Evolutionary conservation across 2,888 invertebrate genomes (phyloP).

Genomic region (Glyphotaelius pellucidus): DNA sequence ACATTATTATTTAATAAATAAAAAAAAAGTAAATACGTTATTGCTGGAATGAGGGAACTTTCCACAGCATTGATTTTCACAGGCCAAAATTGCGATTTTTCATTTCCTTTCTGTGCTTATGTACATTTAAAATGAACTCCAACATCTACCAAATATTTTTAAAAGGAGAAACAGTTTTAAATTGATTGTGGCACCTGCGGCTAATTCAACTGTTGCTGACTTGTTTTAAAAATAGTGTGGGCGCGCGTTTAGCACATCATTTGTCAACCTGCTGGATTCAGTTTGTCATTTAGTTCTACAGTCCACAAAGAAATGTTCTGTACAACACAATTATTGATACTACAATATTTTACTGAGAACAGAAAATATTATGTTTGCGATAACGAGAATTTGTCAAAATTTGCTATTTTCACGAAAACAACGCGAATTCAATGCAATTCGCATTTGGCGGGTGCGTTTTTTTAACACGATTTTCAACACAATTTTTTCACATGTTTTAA

Average conservation of each 20-base stretch:
- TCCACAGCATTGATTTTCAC: background rate
- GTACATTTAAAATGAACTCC: background rate
- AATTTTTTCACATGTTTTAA: too few species aligned
- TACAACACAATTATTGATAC: background rate
- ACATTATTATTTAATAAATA: too few species aligned
- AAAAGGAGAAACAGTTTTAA: background rate
- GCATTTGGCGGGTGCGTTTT: too few species aligned
- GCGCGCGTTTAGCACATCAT: background rate
- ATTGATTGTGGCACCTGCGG: background rate
- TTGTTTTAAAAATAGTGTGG: background rate
- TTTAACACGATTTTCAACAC: too few species aligned
- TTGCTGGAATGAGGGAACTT: background rate
- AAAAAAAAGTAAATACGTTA: background rate
- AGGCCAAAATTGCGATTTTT: background rate
- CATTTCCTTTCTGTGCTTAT: background rate
- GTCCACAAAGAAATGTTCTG: background rate
- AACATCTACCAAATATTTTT: background rate
- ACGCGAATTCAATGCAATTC: too few species aligned
- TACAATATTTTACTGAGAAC: background rate
- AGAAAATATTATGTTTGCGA: too few species aligned
- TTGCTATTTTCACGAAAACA: too few species aligned
- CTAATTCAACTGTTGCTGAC: background rate
- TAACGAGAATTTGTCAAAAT: too few species aligned
- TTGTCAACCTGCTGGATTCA: background rate
- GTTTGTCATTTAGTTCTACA: background rate